These are phyloP conservation scores for Hucho hucho DNA, from an alignment of 2,113 vertebrate genomes.

Conservation along the genomic window DNA sequence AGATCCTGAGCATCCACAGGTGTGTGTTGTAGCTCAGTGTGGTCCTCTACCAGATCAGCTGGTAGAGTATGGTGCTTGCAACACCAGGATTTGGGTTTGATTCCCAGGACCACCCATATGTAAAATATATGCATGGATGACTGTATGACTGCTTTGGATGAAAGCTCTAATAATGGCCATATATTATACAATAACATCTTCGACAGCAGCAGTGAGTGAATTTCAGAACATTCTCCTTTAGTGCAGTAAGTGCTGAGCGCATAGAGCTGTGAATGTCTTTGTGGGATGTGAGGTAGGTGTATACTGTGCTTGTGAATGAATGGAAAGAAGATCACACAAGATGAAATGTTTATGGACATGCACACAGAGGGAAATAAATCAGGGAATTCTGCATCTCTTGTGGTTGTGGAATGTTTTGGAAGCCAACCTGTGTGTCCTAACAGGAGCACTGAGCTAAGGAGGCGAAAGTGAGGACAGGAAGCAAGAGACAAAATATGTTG, in stretches of 20 bases:
- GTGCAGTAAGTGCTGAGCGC: background rate
- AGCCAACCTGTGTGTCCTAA: background rate
- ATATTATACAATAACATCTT: background rate
- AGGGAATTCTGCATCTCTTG: too few relatives aligned
- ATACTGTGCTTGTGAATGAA: background rate
- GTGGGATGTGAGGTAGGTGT: background rate
- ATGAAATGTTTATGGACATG: too few relatives aligned
- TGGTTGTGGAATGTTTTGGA: too few relatives aligned
- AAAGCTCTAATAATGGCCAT: too few relatives aligned
- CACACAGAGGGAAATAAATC: too few relatives aligned
- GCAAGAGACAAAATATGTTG: background rate
- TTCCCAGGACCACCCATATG: too few relatives aligned
- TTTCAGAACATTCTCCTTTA: background rate
- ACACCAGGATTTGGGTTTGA: too few relatives aligned
- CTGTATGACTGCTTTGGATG: too few relatives aligned
- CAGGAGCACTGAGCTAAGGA: background rate
- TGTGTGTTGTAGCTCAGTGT: background rate
- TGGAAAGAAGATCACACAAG: background rate
- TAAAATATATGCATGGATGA: too few relatives aligned
- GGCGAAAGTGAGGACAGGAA: background rate
- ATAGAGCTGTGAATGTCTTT: background rate
- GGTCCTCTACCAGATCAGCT: too few relatives aligned
- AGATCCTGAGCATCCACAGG: background rate
- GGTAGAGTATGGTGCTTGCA: too few relatives aligned
- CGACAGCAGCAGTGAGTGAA: background rate